A percentile compares a stretch with the other conserved stretches of the same genome.
These are phyloP conservation scores for Pantherophis alleghaniensis DNA, from an alignment of 2,797 vertebrate species.

Conservation along the genomic window DNA sequence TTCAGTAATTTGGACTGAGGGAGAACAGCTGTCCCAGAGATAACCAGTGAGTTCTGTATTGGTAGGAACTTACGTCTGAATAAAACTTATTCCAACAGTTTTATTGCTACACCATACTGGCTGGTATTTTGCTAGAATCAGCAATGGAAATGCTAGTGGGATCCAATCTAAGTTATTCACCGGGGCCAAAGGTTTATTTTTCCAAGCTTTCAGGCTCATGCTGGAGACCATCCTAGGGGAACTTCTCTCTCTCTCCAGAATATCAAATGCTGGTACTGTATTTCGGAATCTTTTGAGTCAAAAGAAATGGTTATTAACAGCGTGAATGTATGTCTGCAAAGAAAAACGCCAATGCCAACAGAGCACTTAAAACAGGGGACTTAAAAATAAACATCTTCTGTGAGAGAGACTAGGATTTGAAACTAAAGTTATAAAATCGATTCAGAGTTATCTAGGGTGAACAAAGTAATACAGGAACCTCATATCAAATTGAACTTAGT, in stretches of 20 bases:
- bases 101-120: neutral
- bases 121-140: neutral
- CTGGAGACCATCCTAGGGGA: neutral
- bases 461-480: neutral
- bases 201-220: neutral
- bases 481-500: neutral
- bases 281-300: neutral
- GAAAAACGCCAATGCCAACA: neutral
- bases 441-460: neutral
- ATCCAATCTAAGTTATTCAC: neutral
- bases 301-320: neutral
- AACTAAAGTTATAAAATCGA: neutral
- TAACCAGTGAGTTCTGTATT: neutral
- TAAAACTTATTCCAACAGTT: neutral
- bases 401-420: neutral
- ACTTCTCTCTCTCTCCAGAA: neutral
- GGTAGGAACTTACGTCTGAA: neutral
- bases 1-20: neutral
- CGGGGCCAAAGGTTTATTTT: neutral
- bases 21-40: neutral
- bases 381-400: neutral
- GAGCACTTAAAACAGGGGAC: neutral
- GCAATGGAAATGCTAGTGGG: neutral
- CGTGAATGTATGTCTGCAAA: neutral
- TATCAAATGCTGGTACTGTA: neutral